phyloP scores from a whole-genome alignment of 2,797 vertebrate genomes.

The Staurois parvus region DNA sequence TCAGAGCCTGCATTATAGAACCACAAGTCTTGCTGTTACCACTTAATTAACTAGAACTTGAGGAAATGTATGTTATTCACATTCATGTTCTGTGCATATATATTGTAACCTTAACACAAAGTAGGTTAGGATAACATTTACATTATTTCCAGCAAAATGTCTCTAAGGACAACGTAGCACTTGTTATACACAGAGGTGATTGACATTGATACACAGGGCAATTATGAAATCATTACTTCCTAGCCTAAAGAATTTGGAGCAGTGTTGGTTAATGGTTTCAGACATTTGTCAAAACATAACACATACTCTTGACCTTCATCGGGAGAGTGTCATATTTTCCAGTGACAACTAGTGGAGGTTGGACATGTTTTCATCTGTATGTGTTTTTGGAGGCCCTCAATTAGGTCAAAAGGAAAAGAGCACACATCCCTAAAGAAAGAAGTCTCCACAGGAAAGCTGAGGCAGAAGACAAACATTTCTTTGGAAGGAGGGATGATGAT shows the following conservation, averaged over 20 bases:
- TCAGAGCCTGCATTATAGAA: too few species aligned
- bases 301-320: constrained; percentile 55
- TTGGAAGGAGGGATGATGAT: constrained; percentile 49
- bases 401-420: constrained; percentile 49
- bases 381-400: constrained; percentile 63
- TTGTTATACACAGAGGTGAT: constrained; percentile 23
- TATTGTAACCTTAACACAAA: background rate
- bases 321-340: constrained; percentile 61
- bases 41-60: constrained; percentile 1
- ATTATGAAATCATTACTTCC: constrained; percentile 51
- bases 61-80: constrained; percentile 17
- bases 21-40: background rate
- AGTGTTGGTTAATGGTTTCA: constrained; percentile 52
- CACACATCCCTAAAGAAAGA: constrained; percentile 8
- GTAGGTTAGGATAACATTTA: constrained; percentile 34
- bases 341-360: constrained; percentile 20
- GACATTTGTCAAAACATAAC: constrained; percentile 38
- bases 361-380: constrained; percentile 65
- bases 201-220: constrained; percentile 34
- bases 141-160: constrained; percentile 7
- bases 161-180: constrained; percentile 31
- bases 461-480: constrained; percentile 51
- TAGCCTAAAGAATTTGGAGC: constrained; percentile 43
- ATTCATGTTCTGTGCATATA: background rate
- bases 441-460: constrained; percentile 55